Conservation (phyloP, 2,113 vertebrate genomes). For the Clarias batrachus region DNA sequence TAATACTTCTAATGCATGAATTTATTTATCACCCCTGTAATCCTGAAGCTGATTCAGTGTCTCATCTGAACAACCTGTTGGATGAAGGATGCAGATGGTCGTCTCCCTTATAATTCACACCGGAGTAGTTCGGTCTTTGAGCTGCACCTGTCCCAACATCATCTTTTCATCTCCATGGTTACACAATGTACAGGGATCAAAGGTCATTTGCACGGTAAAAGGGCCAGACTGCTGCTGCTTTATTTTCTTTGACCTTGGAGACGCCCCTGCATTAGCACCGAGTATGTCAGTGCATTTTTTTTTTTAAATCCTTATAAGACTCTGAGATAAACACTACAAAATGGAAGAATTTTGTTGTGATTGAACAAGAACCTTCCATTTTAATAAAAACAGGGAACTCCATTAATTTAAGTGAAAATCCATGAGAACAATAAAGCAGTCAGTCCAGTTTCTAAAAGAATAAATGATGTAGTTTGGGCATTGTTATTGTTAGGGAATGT, state of each 20-base stretch:
- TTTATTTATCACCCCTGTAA: neutral
- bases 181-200: conserved; percentile 1
- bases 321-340: neutral
- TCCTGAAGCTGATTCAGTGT: neutral
- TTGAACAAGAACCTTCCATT: neutral
- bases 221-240: neutral
- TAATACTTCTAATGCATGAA: neutral
- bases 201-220: neutral
- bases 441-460: neutral
- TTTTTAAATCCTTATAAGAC: neutral
- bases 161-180: neutral
- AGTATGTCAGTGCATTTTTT: neutral
- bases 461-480: too few relatives aligned
- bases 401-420: neutral
- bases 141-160: neutral
- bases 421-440: neutral
- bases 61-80: neutral
- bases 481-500: too few relatives aligned
- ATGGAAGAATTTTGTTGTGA: neutral
- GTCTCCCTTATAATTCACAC: neutral
- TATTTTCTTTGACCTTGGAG: neutral
- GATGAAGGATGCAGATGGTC: neutral
- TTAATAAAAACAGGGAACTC: neutral
- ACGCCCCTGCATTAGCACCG: too few relatives aligned
- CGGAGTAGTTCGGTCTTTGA: neutral